Evolutionary conservation across 2,888 invertebrate species (phyloP).

Genomic region (Microctonus hyperodae): DNA sequence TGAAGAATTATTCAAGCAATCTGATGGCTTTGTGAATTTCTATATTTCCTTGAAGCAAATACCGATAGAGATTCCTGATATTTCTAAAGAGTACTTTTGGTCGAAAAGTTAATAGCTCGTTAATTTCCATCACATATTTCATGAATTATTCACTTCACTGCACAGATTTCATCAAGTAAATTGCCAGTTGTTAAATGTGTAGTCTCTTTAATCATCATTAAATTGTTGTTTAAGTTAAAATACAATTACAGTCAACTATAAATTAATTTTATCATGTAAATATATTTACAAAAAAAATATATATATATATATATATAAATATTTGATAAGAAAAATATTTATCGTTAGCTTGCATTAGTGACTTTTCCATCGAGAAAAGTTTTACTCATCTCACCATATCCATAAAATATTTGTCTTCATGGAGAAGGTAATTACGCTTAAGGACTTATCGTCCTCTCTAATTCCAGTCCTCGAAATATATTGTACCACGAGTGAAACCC

Average conservation of each 20-base stretch:
- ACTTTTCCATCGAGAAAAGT: background rate
- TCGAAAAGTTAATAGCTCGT: background rate
- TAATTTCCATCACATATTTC: background rate
- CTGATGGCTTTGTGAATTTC: background rate
- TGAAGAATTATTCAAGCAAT: background rate
- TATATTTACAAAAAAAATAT: background rate
- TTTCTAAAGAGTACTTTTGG: background rate
- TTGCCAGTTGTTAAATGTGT: background rate
- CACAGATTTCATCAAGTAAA: background rate
- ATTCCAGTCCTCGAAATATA: slow-evolving; percentile 11
- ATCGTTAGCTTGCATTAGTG: background rate
- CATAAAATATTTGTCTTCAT: slow-evolving; percentile 2
- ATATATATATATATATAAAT: too few species aligned
- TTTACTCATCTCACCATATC: slow-evolving; percentile 9
- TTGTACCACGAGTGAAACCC: slow-evolving; percentile 9
- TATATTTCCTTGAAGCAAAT: background rate
- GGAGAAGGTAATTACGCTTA: slow-evolving; percentile 22
- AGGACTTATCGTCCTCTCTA: slow-evolving; percentile 25
- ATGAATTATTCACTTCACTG: background rate
- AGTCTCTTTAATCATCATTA: background rate
- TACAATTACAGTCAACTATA: background rate
- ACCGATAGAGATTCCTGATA: background rate
- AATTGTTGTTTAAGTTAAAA: background rate
- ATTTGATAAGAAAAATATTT: background rate
- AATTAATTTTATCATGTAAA: background rate